These are phyloP conservation scores for Ivindomyrus marchei DNA, from an alignment of 2,113 vertebrate genomes.

Conservation along the genomic window DNA sequence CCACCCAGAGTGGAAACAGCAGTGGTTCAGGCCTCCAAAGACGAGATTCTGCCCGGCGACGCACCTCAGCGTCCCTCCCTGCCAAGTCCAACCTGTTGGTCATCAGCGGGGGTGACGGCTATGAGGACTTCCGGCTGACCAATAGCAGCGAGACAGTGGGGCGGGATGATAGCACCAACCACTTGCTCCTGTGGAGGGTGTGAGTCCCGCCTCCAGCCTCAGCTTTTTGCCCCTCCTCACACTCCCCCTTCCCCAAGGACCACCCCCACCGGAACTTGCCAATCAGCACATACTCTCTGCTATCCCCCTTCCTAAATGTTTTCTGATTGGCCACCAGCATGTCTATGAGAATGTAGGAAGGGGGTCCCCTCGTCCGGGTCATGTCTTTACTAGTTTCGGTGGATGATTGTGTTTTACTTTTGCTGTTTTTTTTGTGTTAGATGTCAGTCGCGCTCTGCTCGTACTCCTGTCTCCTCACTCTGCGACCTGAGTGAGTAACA, in stretches of 20 bases:
- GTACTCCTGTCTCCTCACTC: background rate
- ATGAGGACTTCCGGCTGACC: slow-evolving; percentile 91
- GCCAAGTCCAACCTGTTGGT: slow-evolving; percentile 80
- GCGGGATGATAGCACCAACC: slow-evolving; percentile 94
- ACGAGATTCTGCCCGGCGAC: slow-evolving; percentile 63
- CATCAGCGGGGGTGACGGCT: slow-evolving; percentile 91
- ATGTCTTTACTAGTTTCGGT: background rate
- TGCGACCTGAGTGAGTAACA: background rate
- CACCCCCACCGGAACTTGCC: background rate
- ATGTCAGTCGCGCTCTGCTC: slow-evolving; percentile 2
- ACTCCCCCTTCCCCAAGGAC: slow-evolving; percentile 8
- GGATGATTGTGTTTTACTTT: slow-evolving; percentile 29
- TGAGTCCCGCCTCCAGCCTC: slow-evolving; percentile 52
- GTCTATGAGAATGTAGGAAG: slow-evolving; percentile 31
- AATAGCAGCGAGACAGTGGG: slow-evolving; percentile 90
- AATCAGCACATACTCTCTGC: slow-evolving; percentile 4
- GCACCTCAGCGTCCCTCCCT: slow-evolving; percentile 54
- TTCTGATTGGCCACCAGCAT: slow-evolving; percentile 49
- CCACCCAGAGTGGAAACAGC: slow-evolving; percentile 58
- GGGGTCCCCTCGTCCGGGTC: slow-evolving; percentile 10
- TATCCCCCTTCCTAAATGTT: slow-evolving; percentile 26
- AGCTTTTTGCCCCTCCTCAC: slow-evolving; percentile 26
- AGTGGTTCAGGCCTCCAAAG: slow-evolving; percentile 58
- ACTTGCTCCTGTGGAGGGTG: slow-evolving; percentile 89
- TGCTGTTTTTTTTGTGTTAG: slow-evolving; percentile 30